Evolutionary conservation across 2,888 invertebrate species (phyloP), one percentile per base, ranked within the genome.

Genomic region (Thera britannica): DNA sequence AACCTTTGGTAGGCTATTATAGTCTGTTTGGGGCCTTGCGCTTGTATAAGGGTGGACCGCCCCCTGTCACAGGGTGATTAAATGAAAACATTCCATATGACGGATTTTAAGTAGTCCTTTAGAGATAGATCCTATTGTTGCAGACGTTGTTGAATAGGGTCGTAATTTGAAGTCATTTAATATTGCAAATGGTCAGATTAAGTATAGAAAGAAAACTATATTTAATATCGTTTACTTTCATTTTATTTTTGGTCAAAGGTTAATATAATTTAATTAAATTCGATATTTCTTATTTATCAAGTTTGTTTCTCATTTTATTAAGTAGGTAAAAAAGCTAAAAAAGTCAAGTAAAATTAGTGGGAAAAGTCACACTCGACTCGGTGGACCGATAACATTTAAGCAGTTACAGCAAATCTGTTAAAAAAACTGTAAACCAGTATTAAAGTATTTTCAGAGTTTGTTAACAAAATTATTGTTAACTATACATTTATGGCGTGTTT

Each of bases 21-120:
- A 52, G 52, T 52, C 34, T 52, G 34, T 52, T 34, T 8, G 9
- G 34, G 34, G 52, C 52, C 52, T 52, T 35, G 36, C 23, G 23
- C 36, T 8, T 3, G 8, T 35, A n/a, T 36, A n/a, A 55, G 55
- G 55, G 55, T 55, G 35, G 11, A 49, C 61, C 60, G 63, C 67
- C 69, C 66, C 67, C 51, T 67, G 70, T 72, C 71, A 70, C 49
- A 41, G 49, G 34, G 12, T 61, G 61, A 68, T 65, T 65, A 46
- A 70, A 67, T 65, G 55, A 62, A 65, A 69, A 67, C 67, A 67
- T 41, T 60, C n/a, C 6, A 36, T 49, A 56, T 49, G 58, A 57
- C 56, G 58, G 58, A 38, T 46, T 56, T 41, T 55, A 55, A 55
- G 54, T 54, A 54, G 41, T 35, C 46, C 62, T 55, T 62, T 62